Evolutionary conservation across 1,140 invertebrate genomes (phyloP), one percentile per base, ranked within the genome.

Genomic region (Tetramorium alpestre): DNA sequence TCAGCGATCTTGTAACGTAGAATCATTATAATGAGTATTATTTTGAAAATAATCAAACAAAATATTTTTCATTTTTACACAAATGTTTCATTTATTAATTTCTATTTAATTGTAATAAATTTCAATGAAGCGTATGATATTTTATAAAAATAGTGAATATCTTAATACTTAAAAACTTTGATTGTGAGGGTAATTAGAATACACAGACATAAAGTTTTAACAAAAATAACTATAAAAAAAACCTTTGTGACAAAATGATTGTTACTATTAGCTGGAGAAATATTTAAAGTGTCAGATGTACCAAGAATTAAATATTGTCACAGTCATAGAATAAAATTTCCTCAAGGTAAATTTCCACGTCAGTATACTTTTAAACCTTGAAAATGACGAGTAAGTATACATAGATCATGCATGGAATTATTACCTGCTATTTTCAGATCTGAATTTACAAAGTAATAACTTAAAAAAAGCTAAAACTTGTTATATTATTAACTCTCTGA

Each of bases 211-310:
- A 56, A 58, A 38, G 13, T 56, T 58, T 75, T 25, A 38, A 38
- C 0, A 41, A 41, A 58, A 56, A 22, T 56, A 33, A 33, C 33
- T 33, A 33, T 4, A 33, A 33, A 33, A 33, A 33, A 33, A 33
- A 76, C 33, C 60, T 75, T 77, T 64, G 56, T 28, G 38, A 41
- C 44, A 33, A 65, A 7, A 41, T 77, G 28, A 62, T 41, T 44
- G 22, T 78, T 65, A 22, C 25, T 77, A 11, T 62, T 62, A 60
- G 58, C 11, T 28, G 49, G 11, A 47, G 16, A 0, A 5, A 78
- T n/a, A 7, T 78, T 25, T 65, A 49, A 78, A 65, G 41, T 16
- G 11, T 65, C 60, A 65, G 33, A 28, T 11, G 2, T 65, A 33
- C 33, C 60, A 76, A 58, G 18, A 11, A 58, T 60, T 44, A 41